Evolutionary conservation across 2,888 invertebrate genomes (phyloP).

Genomic region (Saturnia pavonia): DNA sequence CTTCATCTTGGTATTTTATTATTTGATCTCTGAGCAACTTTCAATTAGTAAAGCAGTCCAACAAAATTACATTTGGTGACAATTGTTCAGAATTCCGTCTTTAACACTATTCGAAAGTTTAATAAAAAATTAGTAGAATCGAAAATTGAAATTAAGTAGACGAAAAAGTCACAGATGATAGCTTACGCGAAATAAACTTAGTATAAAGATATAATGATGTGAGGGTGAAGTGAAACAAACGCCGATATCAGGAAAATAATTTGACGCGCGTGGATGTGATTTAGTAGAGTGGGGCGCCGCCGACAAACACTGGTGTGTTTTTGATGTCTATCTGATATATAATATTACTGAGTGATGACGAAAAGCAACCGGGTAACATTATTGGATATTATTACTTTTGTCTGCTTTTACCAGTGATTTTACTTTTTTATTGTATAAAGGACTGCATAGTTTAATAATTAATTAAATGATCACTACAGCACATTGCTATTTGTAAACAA

Average conservation of each 20-base stretch:
- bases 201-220: constrained; percentile 8
- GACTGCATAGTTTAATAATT: background rate
- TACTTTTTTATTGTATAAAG: background rate
- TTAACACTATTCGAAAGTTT: background rate
- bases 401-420: background rate
- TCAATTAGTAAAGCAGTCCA: background rate
- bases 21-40: background rate
- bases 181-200: background rate
- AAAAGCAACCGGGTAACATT: background rate
- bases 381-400: background rate
- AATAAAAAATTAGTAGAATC: background rate
- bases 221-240: background rate
- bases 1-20: no score
- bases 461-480: background rate
- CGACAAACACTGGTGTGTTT: constrained; percentile 1
- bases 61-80: no score
- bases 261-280: constrained; percentile 1
- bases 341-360: background rate
- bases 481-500: background rate
- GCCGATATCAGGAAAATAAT: constrained; percentile 8
- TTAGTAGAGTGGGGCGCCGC: constrained; percentile 11
- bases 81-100: no score
- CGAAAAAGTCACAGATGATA: background rate
- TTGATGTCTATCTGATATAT: background rate
- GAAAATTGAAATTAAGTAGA: background rate